Evolutionary conservation across 1,140 invertebrate genomes (phyloP).

Genomic region (Drosophila kepulauana): DNA sequence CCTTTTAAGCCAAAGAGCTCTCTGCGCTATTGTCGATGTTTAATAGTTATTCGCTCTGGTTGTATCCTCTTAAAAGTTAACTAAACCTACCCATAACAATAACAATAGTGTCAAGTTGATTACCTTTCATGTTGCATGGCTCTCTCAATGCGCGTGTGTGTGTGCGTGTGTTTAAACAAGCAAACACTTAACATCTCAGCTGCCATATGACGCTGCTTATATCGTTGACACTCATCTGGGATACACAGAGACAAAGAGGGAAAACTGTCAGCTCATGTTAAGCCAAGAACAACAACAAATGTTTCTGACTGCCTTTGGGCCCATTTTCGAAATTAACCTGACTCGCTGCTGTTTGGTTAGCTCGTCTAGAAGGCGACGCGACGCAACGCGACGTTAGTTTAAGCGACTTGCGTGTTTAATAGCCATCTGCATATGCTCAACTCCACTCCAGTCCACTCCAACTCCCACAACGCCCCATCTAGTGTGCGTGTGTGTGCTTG

Average conservation of each 20-base stretch:
- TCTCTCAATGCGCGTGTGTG: neutral
- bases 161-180: slow-evolving; percentile 32
- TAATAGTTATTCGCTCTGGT: slow-evolving; percentile 15
- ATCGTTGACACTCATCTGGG: slow-evolving; percentile 19
- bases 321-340: slow-evolving; percentile 75
- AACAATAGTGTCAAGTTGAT: slow-evolving; percentile 38
- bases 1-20: slow-evolving; percentile 2
- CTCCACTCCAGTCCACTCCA: neutral
- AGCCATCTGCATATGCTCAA: slow-evolving; percentile 41
- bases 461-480: slow-evolving; percentile 1
- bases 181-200: slow-evolving; percentile 49
- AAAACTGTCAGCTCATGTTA: slow-evolving; percentile 28
- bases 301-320: slow-evolving; percentile 20
- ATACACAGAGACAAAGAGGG: neutral
- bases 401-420: slow-evolving; percentile 72
- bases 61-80: slow-evolving; percentile 19
- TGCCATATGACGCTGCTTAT: slow-evolving; percentile 19
- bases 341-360: neutral
- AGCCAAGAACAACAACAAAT: slow-evolving; percentile 13
- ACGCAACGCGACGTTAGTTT: slow-evolving; percentile 51
- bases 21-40: neutral
- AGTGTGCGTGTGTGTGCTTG: slow-evolving; percentile 14
- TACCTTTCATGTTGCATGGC: slow-evolving; percentile 19
- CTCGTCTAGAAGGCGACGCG: slow-evolving; percentile 13
- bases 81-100: slow-evolving; percentile 39